Percentiles rank a stretch among this genome's conserved stretches.
phyloP scores from a whole-genome alignment of 2,113 vertebrate genomes.

The Trogon surrucura region DNA sequence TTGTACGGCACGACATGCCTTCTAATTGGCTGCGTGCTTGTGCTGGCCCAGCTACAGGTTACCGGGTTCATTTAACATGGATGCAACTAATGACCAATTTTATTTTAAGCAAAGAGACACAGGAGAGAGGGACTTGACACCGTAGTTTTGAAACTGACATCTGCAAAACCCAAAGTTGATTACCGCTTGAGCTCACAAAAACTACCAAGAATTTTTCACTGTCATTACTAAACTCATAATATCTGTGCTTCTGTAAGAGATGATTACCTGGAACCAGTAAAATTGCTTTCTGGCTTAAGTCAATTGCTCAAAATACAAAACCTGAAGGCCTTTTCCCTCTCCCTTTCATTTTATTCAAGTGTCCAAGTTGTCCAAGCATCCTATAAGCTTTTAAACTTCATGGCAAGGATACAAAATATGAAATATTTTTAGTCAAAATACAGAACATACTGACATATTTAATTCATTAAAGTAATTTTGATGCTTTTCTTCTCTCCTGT shows the following conservation, averaged over 20 bases:
- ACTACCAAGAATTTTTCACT: background rate
- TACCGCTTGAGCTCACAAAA: background rate
- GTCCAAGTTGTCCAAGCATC: background rate
- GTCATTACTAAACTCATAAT: background rate
- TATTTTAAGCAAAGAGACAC: background rate
- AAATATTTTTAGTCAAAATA: background rate
- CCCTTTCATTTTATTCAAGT: background rate
- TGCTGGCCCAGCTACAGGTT: background rate
- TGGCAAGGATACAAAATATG: background rate
- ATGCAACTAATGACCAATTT: background rate
- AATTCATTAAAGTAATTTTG: background rate
- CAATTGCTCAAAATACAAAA: background rate
- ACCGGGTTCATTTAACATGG: background rate
- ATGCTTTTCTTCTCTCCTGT: background rate
- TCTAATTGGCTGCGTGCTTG: background rate
- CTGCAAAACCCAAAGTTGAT: background rate
- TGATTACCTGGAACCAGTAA: background rate
- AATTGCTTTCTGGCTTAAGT: background rate
- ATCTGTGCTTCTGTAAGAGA: background rate
- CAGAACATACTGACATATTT: background rate
- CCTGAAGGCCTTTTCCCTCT: background rate
- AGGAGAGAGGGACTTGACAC: background rate
- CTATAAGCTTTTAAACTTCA: background rate
- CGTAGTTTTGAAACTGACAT: background rate
- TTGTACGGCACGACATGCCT: background rate